phyloP scores from a whole-genome alignment of 2,888 invertebrate genomes.

The Sesamia inferens region DNA sequence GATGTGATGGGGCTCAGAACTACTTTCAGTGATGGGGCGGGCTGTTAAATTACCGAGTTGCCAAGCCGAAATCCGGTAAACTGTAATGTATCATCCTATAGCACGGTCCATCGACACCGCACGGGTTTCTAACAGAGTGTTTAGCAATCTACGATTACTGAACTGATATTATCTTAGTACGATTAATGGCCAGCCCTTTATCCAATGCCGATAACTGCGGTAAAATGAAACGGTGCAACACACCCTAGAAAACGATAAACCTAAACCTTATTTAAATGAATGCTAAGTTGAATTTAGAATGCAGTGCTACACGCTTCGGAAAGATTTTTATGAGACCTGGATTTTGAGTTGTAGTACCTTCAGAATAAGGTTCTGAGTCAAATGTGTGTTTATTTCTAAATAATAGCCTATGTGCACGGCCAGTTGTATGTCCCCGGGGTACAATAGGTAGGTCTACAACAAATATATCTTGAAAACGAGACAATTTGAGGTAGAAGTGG shows the following conservation, averaged over 20 bases:
- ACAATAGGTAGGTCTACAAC: slow-evolving; percentile 85
- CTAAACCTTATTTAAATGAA: slow-evolving; percentile 30
- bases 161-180: slow-evolving; percentile 85
- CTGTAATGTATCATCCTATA: slow-evolving; percentile 50
- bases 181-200: slow-evolving; percentile 87
- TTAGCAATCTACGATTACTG: slow-evolving; percentile 87
- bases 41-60: background rate
- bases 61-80: slow-evolving; percentile 36
- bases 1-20: no score
- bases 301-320: slow-evolving; percentile 44
- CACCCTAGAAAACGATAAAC: slow-evolving; percentile 55
- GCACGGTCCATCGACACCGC: slow-evolving; percentile 77
- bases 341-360: slow-evolving; percentile 30
- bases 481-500: slow-evolving; percentile 86
- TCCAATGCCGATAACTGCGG: slow-evolving; percentile 81
- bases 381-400: slow-evolving; percentile 62
- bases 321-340: slow-evolving; percentile 36
- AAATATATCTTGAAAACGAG: slow-evolving; percentile 86
- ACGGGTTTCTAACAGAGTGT: slow-evolving; percentile 81
- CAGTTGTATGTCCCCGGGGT: slow-evolving; percentile 85
- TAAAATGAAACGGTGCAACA: slow-evolving; percentile 69
- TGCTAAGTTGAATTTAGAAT: slow-evolving; percentile 53
- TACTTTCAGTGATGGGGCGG: no score
- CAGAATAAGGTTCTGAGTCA: slow-evolving; percentile 37
- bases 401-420: slow-evolving; percentile 79